Conservation (phyloP, 1,140 invertebrate species). For the Nymphalis io region DNA sequence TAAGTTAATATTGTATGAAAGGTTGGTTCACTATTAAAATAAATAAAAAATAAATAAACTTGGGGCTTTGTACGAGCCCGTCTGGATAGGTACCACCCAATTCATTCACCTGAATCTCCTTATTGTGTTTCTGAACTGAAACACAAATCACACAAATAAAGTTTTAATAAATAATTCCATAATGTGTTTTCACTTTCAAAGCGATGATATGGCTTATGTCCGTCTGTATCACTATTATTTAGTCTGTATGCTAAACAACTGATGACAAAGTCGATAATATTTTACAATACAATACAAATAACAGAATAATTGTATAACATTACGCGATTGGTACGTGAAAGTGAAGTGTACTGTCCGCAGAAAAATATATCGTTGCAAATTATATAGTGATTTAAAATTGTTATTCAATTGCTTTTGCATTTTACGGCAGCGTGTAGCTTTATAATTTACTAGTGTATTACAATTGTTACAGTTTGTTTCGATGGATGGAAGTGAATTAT, state of each 20-base stretch:
- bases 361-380: conserved; percentile 15
- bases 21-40: too few relatives aligned
- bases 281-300: conserved; percentile 42
- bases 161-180: too few relatives aligned
- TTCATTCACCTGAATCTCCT: too few relatives aligned
- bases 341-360: conserved; percentile 41
- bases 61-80: too few relatives aligned
- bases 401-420: not conserved
- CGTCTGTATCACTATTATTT: not conserved
- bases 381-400: not conserved
- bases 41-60: too few relatives aligned
- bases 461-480: not conserved
- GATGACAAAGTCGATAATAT: conserved; percentile 37
- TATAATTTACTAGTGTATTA: not conserved
- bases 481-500: too few relatives aligned
- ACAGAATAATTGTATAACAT: conserved; percentile 48
- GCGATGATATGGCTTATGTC: not conserved
- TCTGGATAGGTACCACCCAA: too few relatives aligned
- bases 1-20: too few relatives aligned
- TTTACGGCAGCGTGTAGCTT: not conserved
- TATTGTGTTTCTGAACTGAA: too few relatives aligned
- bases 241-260: conserved; percentile 2
- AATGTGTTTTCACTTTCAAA: too few relatives aligned
- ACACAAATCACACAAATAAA: too few relatives aligned
- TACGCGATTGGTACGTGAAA: conserved; percentile 49